Percentiles rank a stretch among this genome's conserved stretches.
phyloP scores from a whole-genome alignment of 2,797 vertebrate genomes.

The Acanthurus tractus region DNA sequence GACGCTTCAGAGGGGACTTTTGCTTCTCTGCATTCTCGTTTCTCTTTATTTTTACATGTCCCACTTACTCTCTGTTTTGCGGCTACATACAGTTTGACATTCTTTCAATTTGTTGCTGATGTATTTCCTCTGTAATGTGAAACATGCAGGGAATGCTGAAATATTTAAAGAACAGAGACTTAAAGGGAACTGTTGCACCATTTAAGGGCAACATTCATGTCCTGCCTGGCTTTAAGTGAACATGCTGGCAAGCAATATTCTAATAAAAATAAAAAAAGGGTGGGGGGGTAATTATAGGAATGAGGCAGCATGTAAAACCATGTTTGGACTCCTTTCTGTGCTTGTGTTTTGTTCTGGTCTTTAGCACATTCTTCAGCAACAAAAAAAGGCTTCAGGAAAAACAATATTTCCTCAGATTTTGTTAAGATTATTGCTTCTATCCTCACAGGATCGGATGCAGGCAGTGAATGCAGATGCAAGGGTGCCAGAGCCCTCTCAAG shows the following conservation, averaged over 20 bases:
- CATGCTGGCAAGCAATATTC: slow-evolving; percentile 9
- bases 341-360: neutral
- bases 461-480: slow-evolving; percentile 40
- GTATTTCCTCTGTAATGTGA: slow-evolving; percentile 5
- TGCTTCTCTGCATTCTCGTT: slow-evolving; percentile 7
- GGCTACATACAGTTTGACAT: neutral
- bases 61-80: neutral
- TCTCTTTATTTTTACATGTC: neutral
- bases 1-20: slow-evolving; percentile 37
- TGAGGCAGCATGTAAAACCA: slow-evolving; percentile 19
- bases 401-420: slow-evolving; percentile 21
- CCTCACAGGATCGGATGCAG: slow-evolving; percentile 64
- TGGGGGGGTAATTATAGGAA: slow-evolving; percentile 12
- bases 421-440: slow-evolving; percentile 36
- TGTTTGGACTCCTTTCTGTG: slow-evolving; percentile 22
- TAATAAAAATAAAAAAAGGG: slow-evolving; percentile 27
- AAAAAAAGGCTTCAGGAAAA: slow-evolving; percentile 20
- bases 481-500: slow-evolving; percentile 29
- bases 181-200: slow-evolving; percentile 12
- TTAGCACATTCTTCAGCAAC: neutral
- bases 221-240: slow-evolving; percentile 19
- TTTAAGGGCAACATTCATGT: slow-evolving; percentile 21
- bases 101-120: slow-evolving; percentile 11
- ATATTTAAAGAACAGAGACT: slow-evolving; percentile 11
- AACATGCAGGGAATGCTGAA: slow-evolving; percentile 18